phyloP scores from a whole-genome alignment of 2,113 vertebrate genomes.

The Psettodes erumei region DNA sequence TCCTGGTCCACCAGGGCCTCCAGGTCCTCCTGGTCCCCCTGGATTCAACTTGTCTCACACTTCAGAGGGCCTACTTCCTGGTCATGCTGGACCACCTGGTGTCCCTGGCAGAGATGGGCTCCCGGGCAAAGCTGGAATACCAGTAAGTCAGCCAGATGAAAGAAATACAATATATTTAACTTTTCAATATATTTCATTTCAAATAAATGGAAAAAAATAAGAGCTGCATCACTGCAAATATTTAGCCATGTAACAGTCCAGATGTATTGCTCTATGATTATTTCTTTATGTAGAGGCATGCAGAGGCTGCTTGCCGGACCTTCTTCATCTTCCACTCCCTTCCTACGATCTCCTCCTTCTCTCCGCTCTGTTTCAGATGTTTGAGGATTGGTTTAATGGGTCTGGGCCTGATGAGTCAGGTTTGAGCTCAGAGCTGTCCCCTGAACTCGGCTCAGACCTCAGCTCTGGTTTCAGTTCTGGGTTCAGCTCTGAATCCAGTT shows the following conservation, averaged over 20 bases:
- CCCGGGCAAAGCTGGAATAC: slow-evolving; percentile 81
- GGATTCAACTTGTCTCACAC: slow-evolving; percentile 43
- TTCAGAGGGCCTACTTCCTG: slow-evolving; percentile 41
- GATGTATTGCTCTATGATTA: too few species aligned
- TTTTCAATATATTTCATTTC: background rate
- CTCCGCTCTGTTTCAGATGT: slow-evolving; percentile 72
- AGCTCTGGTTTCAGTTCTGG: slow-evolving; percentile 59
- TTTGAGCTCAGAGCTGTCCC: slow-evolving; percentile 58
- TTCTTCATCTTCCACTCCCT: slow-evolving; percentile 1
- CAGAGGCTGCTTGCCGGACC: too few species aligned
- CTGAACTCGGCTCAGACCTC: slow-evolving; percentile 48
- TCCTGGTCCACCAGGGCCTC: slow-evolving; percentile 88
- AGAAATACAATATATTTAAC: background rate
- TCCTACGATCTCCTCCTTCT: slow-evolving; percentile 6
- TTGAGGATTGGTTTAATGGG: slow-evolving; percentile 80
- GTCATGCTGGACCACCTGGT: slow-evolving; percentile 75
- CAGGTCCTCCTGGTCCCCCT: slow-evolving; percentile 84
- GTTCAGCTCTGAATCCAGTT: slow-evolving; percentile 50
- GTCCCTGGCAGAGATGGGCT: slow-evolving; percentile 84
- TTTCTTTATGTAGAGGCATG: too few species aligned
- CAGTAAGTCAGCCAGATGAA: slow-evolving; percentile 78
- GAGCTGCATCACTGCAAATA: background rate
- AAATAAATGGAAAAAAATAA: background rate
- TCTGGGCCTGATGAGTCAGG: slow-evolving; percentile 73
- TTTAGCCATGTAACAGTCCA: too few species aligned